A percentile compares a stretch with the other conserved stretches of the same genome.
These are phyloP conservation scores for Lasioglossum villosulum DNA, from an alignment of 2,888 invertebrate species.

Conservation along the genomic window DNA sequence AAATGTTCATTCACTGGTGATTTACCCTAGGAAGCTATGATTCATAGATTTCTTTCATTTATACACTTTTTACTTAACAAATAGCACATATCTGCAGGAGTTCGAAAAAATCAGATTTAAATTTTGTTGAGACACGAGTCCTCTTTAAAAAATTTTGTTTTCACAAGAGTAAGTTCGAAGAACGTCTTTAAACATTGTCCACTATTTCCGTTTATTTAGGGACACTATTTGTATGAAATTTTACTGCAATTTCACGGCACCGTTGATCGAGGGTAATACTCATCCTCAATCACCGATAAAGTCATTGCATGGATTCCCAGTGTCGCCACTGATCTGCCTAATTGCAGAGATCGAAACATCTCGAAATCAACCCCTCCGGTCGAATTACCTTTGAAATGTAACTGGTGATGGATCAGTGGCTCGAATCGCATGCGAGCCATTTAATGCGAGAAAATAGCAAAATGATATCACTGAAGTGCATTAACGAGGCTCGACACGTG, in stretches of 20 bases:
- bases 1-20: no score
- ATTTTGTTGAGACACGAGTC: not conserved
- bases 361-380: conserved; percentile 31
- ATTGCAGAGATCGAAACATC: conserved; percentile 24
- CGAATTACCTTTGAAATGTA: conserved; percentile 43
- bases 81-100: not conserved
- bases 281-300: not conserved
- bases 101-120: not conserved
- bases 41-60: not conserved
- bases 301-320: not conserved
- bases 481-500: not conserved
- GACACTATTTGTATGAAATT: not conserved
- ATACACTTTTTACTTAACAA: not conserved
- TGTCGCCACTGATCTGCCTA: conserved; percentile 3
- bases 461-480: not conserved
- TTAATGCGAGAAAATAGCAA: not conserved
- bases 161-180: not conserved
- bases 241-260: not conserved
- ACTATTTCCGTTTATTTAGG: not conserved
- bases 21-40: not conserved
- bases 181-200: not conserved
- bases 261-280: not conserved
- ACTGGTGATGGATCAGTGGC: conserved; percentile 41
- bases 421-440: conserved; percentile 29
- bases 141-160: not conserved